Evolutionary conservation across 2,888 invertebrate genomes (phyloP), one percentile per base, ranked within the genome.

Genomic region (Pristionchus maxplancki): DNA sequence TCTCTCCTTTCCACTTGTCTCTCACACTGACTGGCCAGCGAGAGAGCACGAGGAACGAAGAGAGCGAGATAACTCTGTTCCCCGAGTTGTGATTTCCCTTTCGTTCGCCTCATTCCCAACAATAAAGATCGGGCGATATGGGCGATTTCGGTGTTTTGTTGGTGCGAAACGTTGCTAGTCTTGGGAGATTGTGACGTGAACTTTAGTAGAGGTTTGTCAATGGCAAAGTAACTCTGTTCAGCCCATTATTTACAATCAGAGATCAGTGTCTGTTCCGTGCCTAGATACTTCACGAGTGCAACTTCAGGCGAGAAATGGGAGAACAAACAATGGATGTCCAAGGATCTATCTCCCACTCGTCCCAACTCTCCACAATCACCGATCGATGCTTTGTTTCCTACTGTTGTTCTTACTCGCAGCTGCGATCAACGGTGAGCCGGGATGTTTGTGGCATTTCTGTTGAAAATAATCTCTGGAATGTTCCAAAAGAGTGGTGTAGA

Each of bases 81-180:
- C 71, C 71, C 71, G 71, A 71, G 71, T 34, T 20, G 71, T 17
- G 37, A 71, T 71, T 71, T 71, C 71, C 17, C 71, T 71, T 71
- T 71, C 71, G 71, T 6, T 71, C 71, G 71, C 13, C 20, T 37
- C 28, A 37, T 17, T 71, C 37, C 37, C 37, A 37, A 37, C 64
- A 31, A 28, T 17, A 64, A 34, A 64, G 64, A 64, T 28, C 31
- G 8, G 37, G 11, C 37, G 17, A 71, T 71, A 24, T 37, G 71
- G n/a, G 58, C 1, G 58, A 20, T 58, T n/a, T 58, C n/a, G 17
- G n/a, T 58, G 58, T 8, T 58, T 58, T 58, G 2, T 20, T 58
- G n/a, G 24, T 20, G 58, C 24, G 58, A 58, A 58, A 9, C 20
- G 15, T 15, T 50, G 50, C 13, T 20, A 50, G 15, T 50, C 20